Evolutionary conservation across 2,888 invertebrate genomes (phyloP), one percentile per base, ranked within the genome.

Genomic region (Pyrgus malvae): DNA sequence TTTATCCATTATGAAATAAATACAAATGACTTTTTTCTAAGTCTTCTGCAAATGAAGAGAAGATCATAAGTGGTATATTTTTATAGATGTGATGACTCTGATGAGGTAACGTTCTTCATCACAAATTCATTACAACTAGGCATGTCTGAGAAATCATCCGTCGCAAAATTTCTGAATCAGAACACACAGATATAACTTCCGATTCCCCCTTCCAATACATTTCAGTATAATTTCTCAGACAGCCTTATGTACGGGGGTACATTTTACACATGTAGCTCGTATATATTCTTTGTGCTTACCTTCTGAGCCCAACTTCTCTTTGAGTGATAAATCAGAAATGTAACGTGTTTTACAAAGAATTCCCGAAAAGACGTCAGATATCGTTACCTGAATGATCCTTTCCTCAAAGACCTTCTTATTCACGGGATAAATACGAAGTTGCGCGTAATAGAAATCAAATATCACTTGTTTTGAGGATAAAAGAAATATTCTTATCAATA

Each of bases 261-360:
- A 12, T 33, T 14, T n/a, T 17, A 37, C 8, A 37, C 37, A 19
- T 27, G 12, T 12, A 19, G 9, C 7, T 9, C 8, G 14, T 45
- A 33, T 27, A 27, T 48, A 38, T 17, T 23, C 11, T 17, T 11
- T 45, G 27, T 19, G 12, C 25, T 12, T 27, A 27, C 19, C 19
- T 38, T 19, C 16, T 7, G 35, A 48, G 37, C 17, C 37, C 14
- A 16, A 5, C 27, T 27, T 38, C 27, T 48, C 29, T 45, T 19
- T 27, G 37, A 17, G 37, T 27, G 37, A 48, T 38, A 38, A 48
- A 48, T 48, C 29, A 48, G 38, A 38, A 38, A 19, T 27, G 27
- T 48, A 12, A 38, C 12, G 16, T 27, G 11, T 38, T 29, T 38
- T 35, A 25, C 38, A 38, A 17, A 33, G 19, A 45, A 9, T 16